Evolutionary conservation across 2,797 vertebrate species (phyloP).

Genomic region (Siniperca undulata): DNA sequence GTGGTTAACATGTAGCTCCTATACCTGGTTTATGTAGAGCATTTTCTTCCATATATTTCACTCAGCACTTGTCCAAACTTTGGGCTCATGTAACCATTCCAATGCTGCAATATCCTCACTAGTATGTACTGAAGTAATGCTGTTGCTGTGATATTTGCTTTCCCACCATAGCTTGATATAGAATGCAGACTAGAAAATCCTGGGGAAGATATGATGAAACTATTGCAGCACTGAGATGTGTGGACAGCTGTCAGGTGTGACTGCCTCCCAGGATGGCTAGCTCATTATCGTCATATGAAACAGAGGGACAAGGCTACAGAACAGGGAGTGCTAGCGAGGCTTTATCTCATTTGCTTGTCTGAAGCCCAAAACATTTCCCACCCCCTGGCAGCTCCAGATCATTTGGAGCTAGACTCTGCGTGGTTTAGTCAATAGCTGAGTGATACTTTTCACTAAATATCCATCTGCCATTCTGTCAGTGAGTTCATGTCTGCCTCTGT

Average conservation of each 20-base stretch:
- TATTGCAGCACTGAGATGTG: slow-evolving; percentile 67
- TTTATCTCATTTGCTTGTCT: slow-evolving; percentile 73
- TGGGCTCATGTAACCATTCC: neutral
- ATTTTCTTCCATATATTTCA: slow-evolving; percentile 17
- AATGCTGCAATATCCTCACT: slow-evolving; percentile 11
- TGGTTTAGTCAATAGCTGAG: slow-evolving; percentile 62
- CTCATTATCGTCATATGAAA: slow-evolving; percentile 80
- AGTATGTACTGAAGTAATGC: slow-evolving; percentile 34
- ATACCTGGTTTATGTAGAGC: neutral
- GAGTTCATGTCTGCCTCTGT: slow-evolving; percentile 24
- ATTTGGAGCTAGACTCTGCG: slow-evolving; percentile 63
- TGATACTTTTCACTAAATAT: slow-evolving; percentile 61
- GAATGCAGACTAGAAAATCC: slow-evolving; percentile 48
- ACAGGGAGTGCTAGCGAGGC: slow-evolving; percentile 57
- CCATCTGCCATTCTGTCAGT: slow-evolving; percentile 58
- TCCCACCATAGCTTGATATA: slow-evolving; percentile 46
- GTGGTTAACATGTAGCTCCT: neutral
- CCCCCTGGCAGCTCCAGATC: slow-evolving; percentile 69
- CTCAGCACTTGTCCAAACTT: slow-evolving; percentile 22
- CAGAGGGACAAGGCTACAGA: slow-evolving; percentile 61
- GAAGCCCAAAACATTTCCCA: slow-evolving; percentile 67
- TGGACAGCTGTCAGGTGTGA: slow-evolving; percentile 81
- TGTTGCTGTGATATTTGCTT: slow-evolving; percentile 54
- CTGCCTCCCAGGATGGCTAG: slow-evolving; percentile 73
- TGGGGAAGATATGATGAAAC: slow-evolving; percentile 69